These are phyloP conservation scores for Synanthedon vespiformis DNA, from an alignment of 2,888 invertebrate genomes.

Conservation along the genomic window DNA sequence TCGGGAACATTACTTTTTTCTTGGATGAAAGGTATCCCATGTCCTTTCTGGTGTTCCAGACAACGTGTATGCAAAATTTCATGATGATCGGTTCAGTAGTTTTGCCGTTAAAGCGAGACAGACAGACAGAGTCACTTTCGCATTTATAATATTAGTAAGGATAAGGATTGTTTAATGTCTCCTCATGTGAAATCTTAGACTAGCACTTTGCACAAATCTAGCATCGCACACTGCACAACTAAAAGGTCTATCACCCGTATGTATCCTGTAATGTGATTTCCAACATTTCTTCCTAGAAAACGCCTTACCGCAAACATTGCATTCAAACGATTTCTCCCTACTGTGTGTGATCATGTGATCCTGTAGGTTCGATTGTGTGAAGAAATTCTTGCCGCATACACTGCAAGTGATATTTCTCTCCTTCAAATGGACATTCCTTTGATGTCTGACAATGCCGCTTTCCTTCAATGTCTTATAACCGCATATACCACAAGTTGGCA, in stretches of 20 bases:
- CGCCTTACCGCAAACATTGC: constrained; percentile 10
- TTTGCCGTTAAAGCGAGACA: no score
- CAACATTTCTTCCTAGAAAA: constrained; percentile 11
- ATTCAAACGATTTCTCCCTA: constrained; percentile 11
- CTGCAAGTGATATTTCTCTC: constrained; percentile 17
- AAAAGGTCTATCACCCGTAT: constrained; percentile 14
- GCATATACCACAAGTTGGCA: constrained; percentile 24
- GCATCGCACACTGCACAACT: constrained; percentile 10
- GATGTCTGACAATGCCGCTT: constrained; percentile 14
- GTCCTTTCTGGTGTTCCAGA: no score
- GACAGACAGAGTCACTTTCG: no score
- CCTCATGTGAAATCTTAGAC: constrained; percentile 15
- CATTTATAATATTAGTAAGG: no score
- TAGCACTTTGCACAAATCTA: constrained; percentile 14
- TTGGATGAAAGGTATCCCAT: no score
- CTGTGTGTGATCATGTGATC: constrained; percentile 22
- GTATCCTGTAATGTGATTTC: constrained; percentile 14
- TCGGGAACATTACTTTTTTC: no score
- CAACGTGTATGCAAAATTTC: no score
- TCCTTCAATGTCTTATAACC: constrained; percentile 11
- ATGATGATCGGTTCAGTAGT: no score
- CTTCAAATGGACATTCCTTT: constrained; percentile 19
- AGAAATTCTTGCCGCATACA: constrained; percentile 22
- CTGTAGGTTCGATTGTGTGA: constrained; percentile 13
- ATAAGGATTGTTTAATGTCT: no score